Base-by-base conservation (phyloP, 2,888 invertebrate genomes). In the Idaea aversata region DNA sequence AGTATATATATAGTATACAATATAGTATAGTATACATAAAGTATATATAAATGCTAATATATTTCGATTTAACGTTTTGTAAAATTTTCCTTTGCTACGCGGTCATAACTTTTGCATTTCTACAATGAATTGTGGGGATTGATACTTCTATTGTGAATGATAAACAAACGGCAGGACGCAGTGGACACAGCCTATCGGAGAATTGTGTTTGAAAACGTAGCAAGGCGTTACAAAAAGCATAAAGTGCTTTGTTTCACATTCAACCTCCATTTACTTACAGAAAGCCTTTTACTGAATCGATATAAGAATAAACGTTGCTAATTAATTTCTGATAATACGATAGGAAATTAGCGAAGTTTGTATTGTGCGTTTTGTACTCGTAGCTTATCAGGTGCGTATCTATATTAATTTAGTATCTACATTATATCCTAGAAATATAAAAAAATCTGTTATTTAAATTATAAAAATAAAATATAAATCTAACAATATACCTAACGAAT, bases 181-280 rank as follows among this genome's bases (percentile, higher is more conserved):
- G 70, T 75, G 74, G 78, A 77, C 78, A 77, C 70, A 76, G 77
- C 84, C 79, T 86, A 88, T 85, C 86, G 78, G 72, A 74, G 82
- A 84, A 87, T 87, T 80, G 72, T 76, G 75, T 83, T 87, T 86
- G 83, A 87, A 87, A 85, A 80, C 79, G 74, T 72, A 75, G 82
- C 79, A 83, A 85, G 82, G 78, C 74, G 78, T 68, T 80, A 80
- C 82, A 90, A 91, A 90, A 90, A 90, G 86, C 83, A 83, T 85
- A 86, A 85, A 85, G 83, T 80, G 81, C 81, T 87, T 91, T 92
- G 91, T 91, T 87, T 83, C 85, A 73, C 79, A 75, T 79, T 80
- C 75, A 75, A 88, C 80, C 78, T 77, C 80, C 88, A 82, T 88
- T 88, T 88, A 84, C 86, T 81, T 81, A 81, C 79, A 79, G 75